Conservation (phyloP, 2,888 invertebrate species). For the Pilophorus perplexus region DNA sequence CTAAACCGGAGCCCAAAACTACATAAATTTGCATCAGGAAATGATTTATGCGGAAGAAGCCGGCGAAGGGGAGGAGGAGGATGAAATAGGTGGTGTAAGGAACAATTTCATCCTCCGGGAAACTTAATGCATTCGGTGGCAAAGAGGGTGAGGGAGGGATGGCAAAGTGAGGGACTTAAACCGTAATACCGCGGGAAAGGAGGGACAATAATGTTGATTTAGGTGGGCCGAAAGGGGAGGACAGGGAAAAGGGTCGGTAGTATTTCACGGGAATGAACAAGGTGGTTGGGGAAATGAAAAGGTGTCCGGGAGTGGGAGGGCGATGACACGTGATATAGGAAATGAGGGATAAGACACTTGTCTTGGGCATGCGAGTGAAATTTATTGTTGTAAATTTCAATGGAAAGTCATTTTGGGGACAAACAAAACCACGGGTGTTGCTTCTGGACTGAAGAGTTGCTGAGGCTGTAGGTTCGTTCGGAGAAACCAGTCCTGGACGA, state of each 20-base stretch:
- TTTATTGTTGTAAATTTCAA: too few relatives aligned
- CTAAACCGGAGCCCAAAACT: conserved; percentile 1
- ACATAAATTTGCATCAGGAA: conserved; percentile 25
- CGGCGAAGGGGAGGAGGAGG: not conserved
- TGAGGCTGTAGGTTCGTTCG: too few relatives aligned
- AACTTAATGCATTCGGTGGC: conserved; percentile 33
- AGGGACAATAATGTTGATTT: conserved; percentile 37
- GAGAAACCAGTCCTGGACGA: too few relatives aligned
- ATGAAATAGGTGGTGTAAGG: conserved; percentile 26
- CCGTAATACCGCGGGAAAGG: conserved; percentile 31
- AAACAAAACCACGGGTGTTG: too few relatives aligned
- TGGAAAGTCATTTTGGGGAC: too few relatives aligned
- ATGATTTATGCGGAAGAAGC: conserved; percentile 13
- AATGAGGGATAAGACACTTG: too few relatives aligned
- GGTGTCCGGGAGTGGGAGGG: conserved; percentile 4
- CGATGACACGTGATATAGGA: conserved; percentile 17
- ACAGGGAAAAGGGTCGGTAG: conserved; percentile 9
- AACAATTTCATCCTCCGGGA: conserved; percentile 32
- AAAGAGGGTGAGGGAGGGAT: not conserved
- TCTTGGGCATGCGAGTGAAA: too few relatives aligned
- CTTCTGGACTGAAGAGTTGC: too few relatives aligned
- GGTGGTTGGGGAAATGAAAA: not conserved
- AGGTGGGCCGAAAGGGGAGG: conserved; percentile 6
- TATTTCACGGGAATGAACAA: conserved; percentile 22
- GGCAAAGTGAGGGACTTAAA: conserved; percentile 33